Conservation (phyloP, 2,888 invertebrate species). For the Phymatocera aterrima region DNA sequence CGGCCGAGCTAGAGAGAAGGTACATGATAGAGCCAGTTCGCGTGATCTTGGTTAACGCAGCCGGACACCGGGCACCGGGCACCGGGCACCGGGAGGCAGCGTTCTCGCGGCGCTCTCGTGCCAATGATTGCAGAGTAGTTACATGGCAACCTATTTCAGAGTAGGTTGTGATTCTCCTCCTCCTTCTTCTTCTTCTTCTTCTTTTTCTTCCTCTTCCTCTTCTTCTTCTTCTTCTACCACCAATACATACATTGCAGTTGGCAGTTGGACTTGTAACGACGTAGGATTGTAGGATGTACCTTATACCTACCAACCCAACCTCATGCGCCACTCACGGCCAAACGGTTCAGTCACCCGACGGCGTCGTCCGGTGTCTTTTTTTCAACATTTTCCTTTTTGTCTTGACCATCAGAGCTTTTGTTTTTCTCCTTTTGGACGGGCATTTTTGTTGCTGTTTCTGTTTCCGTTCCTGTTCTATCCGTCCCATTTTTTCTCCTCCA, state of each 20-base stretch:
- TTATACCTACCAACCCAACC: too few species aligned
- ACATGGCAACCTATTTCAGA: neutral
- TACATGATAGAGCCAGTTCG: slow-evolving; percentile 57
- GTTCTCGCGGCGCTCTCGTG: slow-evolving; percentile 54
- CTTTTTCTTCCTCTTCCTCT: too few species aligned
- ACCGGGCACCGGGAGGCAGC: slow-evolving; percentile 8
- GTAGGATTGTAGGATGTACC: too few species aligned
- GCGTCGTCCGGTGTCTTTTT: slow-evolving; percentile 23
- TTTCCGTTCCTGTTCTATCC: neutral
- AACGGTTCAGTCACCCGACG: slow-evolving; percentile 51
- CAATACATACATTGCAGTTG: too few species aligned
- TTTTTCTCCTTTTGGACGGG: neutral
- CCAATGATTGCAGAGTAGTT: slow-evolving; percentile 57
- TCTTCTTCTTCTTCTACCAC: too few species aligned
- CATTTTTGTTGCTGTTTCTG: neutral
- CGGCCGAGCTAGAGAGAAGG: slow-evolving; percentile 57
- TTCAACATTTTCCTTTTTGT: slow-evolving; percentile 7
- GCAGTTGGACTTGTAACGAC: neutral
- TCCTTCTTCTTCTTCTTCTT: too few species aligned
- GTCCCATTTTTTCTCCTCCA: neutral
- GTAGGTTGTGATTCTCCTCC: slow-evolving; percentile 27
- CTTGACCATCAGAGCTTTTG: neutral
- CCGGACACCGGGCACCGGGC: slow-evolving; percentile 20
- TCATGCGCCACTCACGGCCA: slow-evolving; percentile 20
- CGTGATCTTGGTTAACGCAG: slow-evolving; percentile 54